Conservation (phyloP, 64 coral and sea anemone genomes). For the Cladopsammia gracilis region DNA sequence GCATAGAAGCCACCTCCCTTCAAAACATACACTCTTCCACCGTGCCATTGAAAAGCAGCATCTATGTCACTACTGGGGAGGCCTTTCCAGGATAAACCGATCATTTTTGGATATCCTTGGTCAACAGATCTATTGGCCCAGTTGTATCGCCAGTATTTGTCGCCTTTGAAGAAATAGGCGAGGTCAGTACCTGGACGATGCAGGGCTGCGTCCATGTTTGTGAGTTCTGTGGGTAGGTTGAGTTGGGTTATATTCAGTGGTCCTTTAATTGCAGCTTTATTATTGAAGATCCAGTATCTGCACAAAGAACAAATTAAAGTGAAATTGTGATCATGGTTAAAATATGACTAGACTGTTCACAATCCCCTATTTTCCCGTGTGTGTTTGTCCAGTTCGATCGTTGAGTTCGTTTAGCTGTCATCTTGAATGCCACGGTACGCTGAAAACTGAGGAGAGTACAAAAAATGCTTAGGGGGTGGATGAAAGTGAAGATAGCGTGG, state of each 20-base stretch:
- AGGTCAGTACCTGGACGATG: constrained; percentile 53
- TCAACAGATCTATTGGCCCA: background rate
- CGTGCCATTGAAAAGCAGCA: constrained; percentile 71
- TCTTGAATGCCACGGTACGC: too few relatives aligned
- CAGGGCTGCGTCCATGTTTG: constrained; percentile 76
- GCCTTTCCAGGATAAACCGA: constrained; percentile 42
- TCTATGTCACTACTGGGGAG: constrained; percentile 50
- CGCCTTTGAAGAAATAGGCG: constrained; percentile 84
- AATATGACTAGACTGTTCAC: too few relatives aligned
- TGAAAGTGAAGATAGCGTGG: too few relatives aligned
- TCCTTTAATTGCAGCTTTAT: constrained; percentile 11
- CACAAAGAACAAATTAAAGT: background rate
- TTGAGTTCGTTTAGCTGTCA: too few relatives aligned
- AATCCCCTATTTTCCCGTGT: too few relatives aligned
- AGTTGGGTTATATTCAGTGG: constrained; percentile 35
- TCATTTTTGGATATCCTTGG: constrained; percentile 51
- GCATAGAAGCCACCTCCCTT: background rate
- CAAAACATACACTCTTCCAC: background rate
- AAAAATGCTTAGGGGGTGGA: too few relatives aligned
- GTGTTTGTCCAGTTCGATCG: too few relatives aligned
- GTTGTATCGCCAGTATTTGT: constrained; percentile 82
- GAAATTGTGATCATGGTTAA: too few relatives aligned
- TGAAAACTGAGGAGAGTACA: too few relatives aligned
- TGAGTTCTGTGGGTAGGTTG: constrained; percentile 60
- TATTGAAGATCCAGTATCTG: constrained; percentile 79